Base-by-base conservation (phyloP, 1,140 invertebrate genomes). In the Hycleus cichorii region DNA sequence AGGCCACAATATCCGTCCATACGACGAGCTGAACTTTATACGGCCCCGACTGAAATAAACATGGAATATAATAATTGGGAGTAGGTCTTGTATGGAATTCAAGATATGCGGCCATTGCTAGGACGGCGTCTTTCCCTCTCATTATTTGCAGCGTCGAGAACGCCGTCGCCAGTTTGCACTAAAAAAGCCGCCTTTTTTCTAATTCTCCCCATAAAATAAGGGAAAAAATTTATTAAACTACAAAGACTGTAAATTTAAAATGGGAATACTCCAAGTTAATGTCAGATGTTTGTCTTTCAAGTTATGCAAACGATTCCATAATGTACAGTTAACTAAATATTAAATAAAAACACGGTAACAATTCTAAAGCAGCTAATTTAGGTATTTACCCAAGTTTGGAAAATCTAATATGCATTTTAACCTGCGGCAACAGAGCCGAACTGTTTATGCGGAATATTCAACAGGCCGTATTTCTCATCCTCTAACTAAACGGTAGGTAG, bases 371-470 rank as follows among this genome's bases (percentile, higher is more conserved):
- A 48, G 38, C 49, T 58, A 47, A 49, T 58, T 58, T 58, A 51
- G 48, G 45, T 64, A 66, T 62, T 61, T 66, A 63, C 62, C 60
- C 52, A 58, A 60, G 61, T 65, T 63, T 63, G 57, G 32, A 63
- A 60, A 65, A 65, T 65, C 58, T 65, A 66, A 66, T 66, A 66
- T 66, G 64, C 62, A 66, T 66, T 64, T 66, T 58, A 58, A 59
- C 64, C 61, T 46, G 45, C 44, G 59, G 62, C 64, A 50, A 63
- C 56, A 61, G 44, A 66, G 49, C 57, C 57, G 56, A 60, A 64
- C 62, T 63, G 64, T 65, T 65, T 65, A 59, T 48, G 54, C 47
- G 60, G 64, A 58, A 65, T 60, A 59, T 65, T 62, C 58, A 64
- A 47, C 54, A 59, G 63, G 25, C 38, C 51, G 44, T 43, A 32